Evolutionary conservation across 64 coral and sea anemone genomes (phyloP), one percentile per base, ranked within the genome.

Genomic region (Porites australiensis): DNA sequence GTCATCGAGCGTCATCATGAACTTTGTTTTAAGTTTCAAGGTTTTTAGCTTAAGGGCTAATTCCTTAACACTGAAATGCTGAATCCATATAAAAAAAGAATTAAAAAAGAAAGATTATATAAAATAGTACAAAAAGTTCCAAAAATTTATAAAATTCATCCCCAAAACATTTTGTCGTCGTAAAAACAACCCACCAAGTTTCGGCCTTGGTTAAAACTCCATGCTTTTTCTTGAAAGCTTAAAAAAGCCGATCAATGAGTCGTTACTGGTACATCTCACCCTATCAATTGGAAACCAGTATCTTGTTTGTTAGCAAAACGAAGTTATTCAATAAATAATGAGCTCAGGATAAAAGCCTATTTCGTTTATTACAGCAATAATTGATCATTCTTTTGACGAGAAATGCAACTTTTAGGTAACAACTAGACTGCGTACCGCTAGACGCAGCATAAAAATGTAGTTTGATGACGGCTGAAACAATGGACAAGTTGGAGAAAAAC

Each of bases 281-380:
- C 51, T 8, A 4, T 67, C 61, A 69, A 84, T 84, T 68, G 19
- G 69, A 50, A 68, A 84, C 81, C 81, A 51, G 81, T 45, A 10
- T 23, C 10, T 68, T 84, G 19, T 46, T 68, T 68, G 44, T 84
- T 2, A 22, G 1, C 13, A 2, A 7, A 6, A 43, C 44, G 5
- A 14, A 21, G 44, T 48, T 12, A 57, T 51, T 84, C 62, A 84
- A 84, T 83, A 84, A 84, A 84, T 84, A 50, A 67, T 84, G 12
- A 50, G 2, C 10, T 67, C 0, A 84, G 51, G 69, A 16, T 82
- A 64, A 76, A 14, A 76, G 54, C 12, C 54, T 1, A 7, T 15
- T 14, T 13, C 14, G 46, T 3, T 7, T 3, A 13, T 44, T 9
- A 49, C 37, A 49, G 6, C 61, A 51, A 78, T 16, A 50, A 55